Evolutionary conservation across 2,888 invertebrate species (phyloP).

Genomic region (Amblyjoppa fuscipennis): DNA sequence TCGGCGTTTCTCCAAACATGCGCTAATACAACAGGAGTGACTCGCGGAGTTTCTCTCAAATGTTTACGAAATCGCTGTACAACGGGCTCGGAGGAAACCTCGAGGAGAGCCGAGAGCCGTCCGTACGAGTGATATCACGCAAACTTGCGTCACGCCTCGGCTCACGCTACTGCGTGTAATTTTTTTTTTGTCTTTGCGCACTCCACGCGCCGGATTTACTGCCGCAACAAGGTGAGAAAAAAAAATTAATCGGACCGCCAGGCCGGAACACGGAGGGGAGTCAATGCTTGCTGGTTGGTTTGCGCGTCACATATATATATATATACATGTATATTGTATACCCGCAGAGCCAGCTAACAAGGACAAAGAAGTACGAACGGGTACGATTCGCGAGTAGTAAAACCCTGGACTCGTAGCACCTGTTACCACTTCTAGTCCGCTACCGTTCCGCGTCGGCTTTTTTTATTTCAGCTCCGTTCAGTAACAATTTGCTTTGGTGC

Average conservation of each 20-base stretch:
- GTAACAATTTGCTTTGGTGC: constrained; percentile 24
- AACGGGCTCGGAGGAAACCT: constrained; percentile 19
- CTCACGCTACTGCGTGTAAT: constrained; percentile 25
- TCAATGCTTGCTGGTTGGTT: constrained; percentile 8
- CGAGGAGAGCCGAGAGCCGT: constrained; percentile 30
- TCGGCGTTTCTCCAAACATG: constrained; percentile 2
- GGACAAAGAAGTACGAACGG: constrained; percentile 36
- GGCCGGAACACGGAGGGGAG: constrained; percentile 33
- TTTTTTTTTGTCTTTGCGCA: constrained; percentile 30
- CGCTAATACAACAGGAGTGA: background rate
- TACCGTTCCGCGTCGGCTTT: constrained; percentile 9
- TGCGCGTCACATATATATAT: background rate
- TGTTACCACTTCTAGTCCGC: background rate
- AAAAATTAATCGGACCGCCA: constrained; percentile 34
- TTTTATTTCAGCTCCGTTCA: constrained; percentile 29
- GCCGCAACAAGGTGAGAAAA: constrained; percentile 32
- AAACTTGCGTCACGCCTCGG: constrained; percentile 45
- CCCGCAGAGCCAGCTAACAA: constrained; percentile 21
- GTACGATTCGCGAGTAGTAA: constrained; percentile 40
- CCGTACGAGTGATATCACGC: constrained; percentile 43
- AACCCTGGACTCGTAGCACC: constrained; percentile 1
- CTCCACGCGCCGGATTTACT: constrained; percentile 17
- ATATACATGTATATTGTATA: background rate
- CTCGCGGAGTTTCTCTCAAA: constrained; percentile 15
- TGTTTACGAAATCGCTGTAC: constrained; percentile 31